These are phyloP conservation scores for Pterocles burchelli DNA, from an alignment of 2,113 vertebrate genomes.

Conservation along the genomic window DNA sequence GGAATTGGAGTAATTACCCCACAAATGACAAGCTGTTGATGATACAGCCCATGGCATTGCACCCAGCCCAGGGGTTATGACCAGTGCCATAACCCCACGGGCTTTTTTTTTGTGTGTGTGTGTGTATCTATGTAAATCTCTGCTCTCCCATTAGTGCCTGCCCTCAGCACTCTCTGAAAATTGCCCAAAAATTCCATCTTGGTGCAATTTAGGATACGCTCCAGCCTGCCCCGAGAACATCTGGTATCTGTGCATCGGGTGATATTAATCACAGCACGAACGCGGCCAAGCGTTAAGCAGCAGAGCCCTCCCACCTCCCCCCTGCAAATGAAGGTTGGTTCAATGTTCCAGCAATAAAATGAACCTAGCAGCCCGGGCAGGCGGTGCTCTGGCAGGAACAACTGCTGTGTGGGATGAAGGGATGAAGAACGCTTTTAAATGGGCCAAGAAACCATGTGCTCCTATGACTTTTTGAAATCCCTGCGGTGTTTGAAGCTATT, in stretches of 20 bases:
- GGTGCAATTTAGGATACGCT: slow-evolving; percentile 57
- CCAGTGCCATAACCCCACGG: background rate
- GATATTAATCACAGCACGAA: slow-evolving; percentile 49
- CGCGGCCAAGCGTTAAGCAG: background rate
- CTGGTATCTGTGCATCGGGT: slow-evolving; percentile 27
- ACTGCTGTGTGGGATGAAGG: slow-evolving; percentile 43
- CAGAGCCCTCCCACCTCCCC: slow-evolving; percentile 14
- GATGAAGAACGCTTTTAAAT: background rate
- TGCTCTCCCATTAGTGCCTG: background rate
- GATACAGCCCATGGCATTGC: background rate
- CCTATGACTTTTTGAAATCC: slow-evolving; percentile 11
- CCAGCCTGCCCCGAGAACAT: slow-evolving; percentile 44
- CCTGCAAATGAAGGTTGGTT: background rate
- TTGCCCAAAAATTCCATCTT: slow-evolving; percentile 49
- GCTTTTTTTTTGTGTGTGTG: background rate
- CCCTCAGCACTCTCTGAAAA: slow-evolving; percentile 20
- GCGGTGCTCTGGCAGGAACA: slow-evolving; percentile 35
- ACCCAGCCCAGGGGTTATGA: background rate
- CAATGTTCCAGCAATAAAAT: slow-evolving; percentile 31
- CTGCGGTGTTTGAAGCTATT: slow-evolving; percentile 1
- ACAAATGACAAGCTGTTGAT: background rate
- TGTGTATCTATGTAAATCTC: background rate
- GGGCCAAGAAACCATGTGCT: slow-evolving; percentile 38
- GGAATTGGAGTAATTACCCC: background rate
- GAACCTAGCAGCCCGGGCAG: background rate